Evolutionary conservation across 2,113 vertebrate species (phyloP).

Genomic region (Actenoides hombroni): DNA sequence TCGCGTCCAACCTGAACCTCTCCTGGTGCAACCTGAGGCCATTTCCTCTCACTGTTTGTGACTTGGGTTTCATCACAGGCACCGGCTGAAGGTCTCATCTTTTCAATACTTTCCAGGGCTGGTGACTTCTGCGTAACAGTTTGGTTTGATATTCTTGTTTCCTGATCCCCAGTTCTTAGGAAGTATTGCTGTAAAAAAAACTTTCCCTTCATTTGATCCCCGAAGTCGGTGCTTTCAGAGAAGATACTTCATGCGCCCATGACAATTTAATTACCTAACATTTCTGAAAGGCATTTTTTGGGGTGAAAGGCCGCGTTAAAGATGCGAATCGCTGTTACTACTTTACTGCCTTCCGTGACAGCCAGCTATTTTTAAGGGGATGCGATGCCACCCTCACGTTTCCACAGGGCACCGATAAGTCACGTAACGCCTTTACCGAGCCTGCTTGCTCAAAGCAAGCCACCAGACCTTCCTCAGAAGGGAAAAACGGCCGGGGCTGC

Average conservation of each 20-base stretch:
- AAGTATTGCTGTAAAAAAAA: neutral
- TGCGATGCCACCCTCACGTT: rapidly evolving
- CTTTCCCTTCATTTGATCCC: neutral
- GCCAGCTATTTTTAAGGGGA: neutral
- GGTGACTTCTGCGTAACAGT: neutral
- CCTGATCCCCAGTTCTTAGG: neutral
- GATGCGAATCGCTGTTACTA: neutral
- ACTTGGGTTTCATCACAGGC: neutral
- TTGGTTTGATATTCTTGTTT: neutral
- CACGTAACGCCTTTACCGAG: neutral
- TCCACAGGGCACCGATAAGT: neutral
- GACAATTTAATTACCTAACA: conserved; percentile 9
- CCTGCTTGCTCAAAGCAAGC: neutral
- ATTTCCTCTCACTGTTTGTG: neutral
- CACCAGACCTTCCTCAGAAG: neutral
- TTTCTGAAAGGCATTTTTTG: neutral
- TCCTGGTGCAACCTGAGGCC: neutral
- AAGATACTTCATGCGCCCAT: neutral
- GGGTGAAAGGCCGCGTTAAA: neutral
- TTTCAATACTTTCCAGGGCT: neutral
- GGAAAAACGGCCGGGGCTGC: neutral
- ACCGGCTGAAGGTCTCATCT: neutral
- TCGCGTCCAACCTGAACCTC: neutral
- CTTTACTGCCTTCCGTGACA: neutral
- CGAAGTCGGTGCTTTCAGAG: neutral